Base-by-base conservation (phyloP, 2,888 invertebrate species). In the Tetanocera ferruginea region DNA sequence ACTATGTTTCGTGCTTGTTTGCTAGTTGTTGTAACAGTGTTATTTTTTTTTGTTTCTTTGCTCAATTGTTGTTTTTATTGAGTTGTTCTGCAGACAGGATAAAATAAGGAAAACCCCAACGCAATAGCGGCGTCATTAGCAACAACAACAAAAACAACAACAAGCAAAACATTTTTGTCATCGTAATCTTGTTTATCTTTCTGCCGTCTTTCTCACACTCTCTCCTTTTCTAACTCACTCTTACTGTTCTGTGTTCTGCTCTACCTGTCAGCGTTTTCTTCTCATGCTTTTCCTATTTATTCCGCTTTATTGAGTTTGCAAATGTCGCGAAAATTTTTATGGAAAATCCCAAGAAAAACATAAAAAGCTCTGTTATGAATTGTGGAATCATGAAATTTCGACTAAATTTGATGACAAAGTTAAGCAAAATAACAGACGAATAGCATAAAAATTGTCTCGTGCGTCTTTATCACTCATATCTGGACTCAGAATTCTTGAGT, bases 11-110 rank as follows among this genome's bases (percentile, higher is more conserved):
- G 60, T 62, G 34, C 62, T 62, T 25, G 37, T 62, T 8, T 25
- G 23, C 43, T 60, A 60, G 31, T 66, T 72, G 57, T 75, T 55
- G 17, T 23, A 66, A 3, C 17, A 51, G 64, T 79, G 77, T 37
- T 77, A 76, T 64, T n/a, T 62, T 78, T 57, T 55, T 49, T 70
- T 72, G 43, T 49, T 76, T 28, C 51, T 51, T n/a, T 69, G 49
- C 34, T 67, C 37, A 49, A 23, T 66, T 55, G 64, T 31, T 51
- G 66, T 66, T 78, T 78, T 79, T 79, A 81, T 80, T 81, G 73
- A 79, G 81, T 81, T 81, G 64, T 62, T 78, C 81, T 76, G 76
- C 81, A 86, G 86, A 86, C 86, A 83, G 83, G 80, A 84, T 83
- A 82, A 85, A 80, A 76, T 71, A 85, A 57, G 84, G 84, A 82